Conservation (phyloP, 2,797 vertebrate species). For the Pampus argenteus region DNA sequence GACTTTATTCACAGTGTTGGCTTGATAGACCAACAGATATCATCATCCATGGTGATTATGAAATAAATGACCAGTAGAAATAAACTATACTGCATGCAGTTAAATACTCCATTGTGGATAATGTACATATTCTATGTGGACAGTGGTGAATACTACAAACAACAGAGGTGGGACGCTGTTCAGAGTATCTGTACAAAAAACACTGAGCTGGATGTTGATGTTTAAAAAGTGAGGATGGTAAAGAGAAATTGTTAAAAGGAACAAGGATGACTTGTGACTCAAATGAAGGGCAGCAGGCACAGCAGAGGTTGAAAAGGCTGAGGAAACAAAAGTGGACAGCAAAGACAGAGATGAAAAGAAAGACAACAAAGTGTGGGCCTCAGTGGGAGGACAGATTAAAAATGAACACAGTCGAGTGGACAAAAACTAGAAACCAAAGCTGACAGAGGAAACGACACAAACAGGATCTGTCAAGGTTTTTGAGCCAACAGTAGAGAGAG, state of each 20-base stretch:
- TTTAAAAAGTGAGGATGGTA: conserved; percentile 5
- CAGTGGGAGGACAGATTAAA: conserved; percentile 39
- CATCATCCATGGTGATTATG: neutral
- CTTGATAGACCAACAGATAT: conserved; percentile 13
- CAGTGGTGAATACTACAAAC: conserved; percentile 27
- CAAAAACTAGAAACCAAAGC: conserved; percentile 43
- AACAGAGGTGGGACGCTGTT: conserved; percentile 18
- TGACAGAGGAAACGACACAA: conserved; percentile 23
- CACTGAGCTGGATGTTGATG: neutral
- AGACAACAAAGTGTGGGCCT: conserved; percentile 30
- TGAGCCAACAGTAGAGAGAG: conserved; percentile 12
- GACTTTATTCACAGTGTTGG: neutral
- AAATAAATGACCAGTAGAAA: conserved; percentile 1
- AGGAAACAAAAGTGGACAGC: conserved; percentile 40
- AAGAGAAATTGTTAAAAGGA: conserved; percentile 1
- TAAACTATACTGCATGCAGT: neutral
- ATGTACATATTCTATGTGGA: conserved; percentile 24
- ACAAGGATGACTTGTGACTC: conserved; percentile 10
- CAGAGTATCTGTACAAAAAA: conserved; percentile 9
- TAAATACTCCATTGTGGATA: conserved; percentile 13
- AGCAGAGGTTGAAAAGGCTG: neutral
- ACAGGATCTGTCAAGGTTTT: conserved; percentile 34
- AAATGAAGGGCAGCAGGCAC: conserved; percentile 19
- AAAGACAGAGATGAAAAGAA: conserved; percentile 34
- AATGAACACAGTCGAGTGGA: conserved; percentile 53